Evolutionary conservation across 2,113 vertebrate genomes (phyloP).

Genomic region (Bufo gargarizans): DNA sequence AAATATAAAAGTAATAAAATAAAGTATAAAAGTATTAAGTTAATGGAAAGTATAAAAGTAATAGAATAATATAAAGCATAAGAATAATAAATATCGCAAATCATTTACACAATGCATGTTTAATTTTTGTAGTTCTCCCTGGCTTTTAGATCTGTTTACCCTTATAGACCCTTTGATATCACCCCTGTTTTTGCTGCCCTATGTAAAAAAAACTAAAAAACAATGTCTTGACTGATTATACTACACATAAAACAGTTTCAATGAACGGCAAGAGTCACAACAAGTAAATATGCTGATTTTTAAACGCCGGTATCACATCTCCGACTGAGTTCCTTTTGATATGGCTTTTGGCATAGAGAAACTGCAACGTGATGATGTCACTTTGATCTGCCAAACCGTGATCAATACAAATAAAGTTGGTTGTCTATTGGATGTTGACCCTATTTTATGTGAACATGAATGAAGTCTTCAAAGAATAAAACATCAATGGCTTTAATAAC

Average conservation of each 20-base stretch:
- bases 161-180: slow-evolving; percentile 23
- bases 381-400: slow-evolving; percentile 58
- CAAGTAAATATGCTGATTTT: slow-evolving; percentile 40
- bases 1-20: background rate
- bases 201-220: background rate
- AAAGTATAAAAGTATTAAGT: background rate
- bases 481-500: slow-evolving; percentile 55
- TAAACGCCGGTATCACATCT: background rate
- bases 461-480: slow-evolving; percentile 43
- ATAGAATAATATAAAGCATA: background rate
- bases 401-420: slow-evolving; percentile 58
- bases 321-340: slow-evolving; percentile 34
- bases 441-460: slow-evolving; percentile 54
- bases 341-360: slow-evolving; percentile 28
- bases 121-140: background rate
- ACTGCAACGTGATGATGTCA: slow-evolving; percentile 47
- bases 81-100: background rate
- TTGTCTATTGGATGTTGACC: slow-evolving; percentile 51
- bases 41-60: background rate
- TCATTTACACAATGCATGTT: background rate
- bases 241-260: slow-evolving; percentile 27
- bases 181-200: background rate
- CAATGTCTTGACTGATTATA: slow-evolving; percentile 31
- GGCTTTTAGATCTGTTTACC: background rate
- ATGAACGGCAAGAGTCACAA: slow-evolving; percentile 13